Conservation (phyloP, 2,797 vertebrate genomes). For the Helostoma temminkii region DNA sequence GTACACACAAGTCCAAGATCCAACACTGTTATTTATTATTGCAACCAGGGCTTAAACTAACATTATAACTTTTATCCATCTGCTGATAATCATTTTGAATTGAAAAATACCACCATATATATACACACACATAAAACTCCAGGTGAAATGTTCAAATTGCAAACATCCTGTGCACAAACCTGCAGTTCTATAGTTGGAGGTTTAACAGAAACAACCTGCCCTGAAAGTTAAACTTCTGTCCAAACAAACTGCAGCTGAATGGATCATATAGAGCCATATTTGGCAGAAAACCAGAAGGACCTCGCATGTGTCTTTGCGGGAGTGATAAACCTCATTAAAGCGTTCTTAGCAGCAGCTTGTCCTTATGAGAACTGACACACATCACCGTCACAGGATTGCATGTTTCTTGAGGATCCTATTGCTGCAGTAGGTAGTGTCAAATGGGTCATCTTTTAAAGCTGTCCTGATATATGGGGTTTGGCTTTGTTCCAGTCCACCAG, state of each 20-base stretch:
- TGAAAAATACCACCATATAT: not conserved
- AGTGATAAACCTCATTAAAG: constrained; percentile 10
- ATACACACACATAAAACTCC: not conserved
- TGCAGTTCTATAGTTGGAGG: not conserved
- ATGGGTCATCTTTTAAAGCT: constrained; percentile 67
- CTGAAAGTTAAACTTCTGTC: not conserved
- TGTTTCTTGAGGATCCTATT: constrained; percentile 56
- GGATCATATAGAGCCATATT: not conserved
- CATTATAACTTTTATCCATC: not conserved
- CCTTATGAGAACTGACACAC: constrained; percentile 39
- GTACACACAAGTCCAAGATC: accelerated
- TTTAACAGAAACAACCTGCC: not conserved
- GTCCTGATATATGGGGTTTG: constrained; percentile 66
- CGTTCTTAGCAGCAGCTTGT: constrained; percentile 27
- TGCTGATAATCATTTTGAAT: not conserved
- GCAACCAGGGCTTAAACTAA: not conserved
- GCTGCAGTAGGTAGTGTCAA: constrained; percentile 56
- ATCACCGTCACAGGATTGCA: constrained; percentile 42
- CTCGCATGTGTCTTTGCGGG: not conserved
- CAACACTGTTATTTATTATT: not conserved
- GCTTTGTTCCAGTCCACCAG: constrained; percentile 67
- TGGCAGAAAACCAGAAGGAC: not conserved
- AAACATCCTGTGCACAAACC: not conserved
- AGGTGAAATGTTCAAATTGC: no score
- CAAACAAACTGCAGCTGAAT: not conserved